Conservation (phyloP, 2,797 vertebrate genomes). For the Pachyuromys duprasi region DNA sequence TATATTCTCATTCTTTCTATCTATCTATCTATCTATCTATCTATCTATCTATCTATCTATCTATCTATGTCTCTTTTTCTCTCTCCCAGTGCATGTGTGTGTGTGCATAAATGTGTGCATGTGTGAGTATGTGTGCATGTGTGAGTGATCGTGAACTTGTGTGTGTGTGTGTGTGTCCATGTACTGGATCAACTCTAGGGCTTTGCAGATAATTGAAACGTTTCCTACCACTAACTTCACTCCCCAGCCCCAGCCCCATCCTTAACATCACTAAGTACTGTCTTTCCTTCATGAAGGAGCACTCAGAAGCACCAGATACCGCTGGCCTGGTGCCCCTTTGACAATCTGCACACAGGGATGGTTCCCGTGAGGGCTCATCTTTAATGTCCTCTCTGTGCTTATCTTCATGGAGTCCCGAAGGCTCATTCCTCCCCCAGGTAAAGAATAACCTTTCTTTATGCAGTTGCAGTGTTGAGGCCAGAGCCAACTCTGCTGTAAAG, state of each 20-base stretch:
- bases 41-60: not conserved
- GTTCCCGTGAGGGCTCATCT: not conserved
- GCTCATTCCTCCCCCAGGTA: not conserved
- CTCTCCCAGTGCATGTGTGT: not conserved
- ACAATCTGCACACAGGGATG: not conserved
- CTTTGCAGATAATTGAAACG: not conserved
- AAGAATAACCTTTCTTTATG: not conserved
- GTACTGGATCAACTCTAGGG: not conserved
- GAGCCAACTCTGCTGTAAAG: not conserved
- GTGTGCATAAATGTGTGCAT: not conserved
- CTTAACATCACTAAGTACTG: not conserved
- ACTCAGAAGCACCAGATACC: rapidly evolving
- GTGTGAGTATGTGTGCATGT: not conserved
- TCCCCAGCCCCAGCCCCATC: no score
- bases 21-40: not conserved
- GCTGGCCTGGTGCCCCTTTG: not conserved
- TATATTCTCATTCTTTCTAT: not conserved
- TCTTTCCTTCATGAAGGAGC: no score
- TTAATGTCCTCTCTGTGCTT: not conserved
- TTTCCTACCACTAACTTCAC: no score
- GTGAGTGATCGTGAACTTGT: not conserved
- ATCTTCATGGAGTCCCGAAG: not conserved
- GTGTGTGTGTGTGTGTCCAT: no score
- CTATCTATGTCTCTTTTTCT: not conserved
- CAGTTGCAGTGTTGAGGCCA: slow-evolving; percentile 16